Percentiles rank a stretch among this genome's conserved stretches.
phyloP scores from a whole-genome alignment of 1,140 invertebrate genomes.

The Platyscapa corneri region DNA sequence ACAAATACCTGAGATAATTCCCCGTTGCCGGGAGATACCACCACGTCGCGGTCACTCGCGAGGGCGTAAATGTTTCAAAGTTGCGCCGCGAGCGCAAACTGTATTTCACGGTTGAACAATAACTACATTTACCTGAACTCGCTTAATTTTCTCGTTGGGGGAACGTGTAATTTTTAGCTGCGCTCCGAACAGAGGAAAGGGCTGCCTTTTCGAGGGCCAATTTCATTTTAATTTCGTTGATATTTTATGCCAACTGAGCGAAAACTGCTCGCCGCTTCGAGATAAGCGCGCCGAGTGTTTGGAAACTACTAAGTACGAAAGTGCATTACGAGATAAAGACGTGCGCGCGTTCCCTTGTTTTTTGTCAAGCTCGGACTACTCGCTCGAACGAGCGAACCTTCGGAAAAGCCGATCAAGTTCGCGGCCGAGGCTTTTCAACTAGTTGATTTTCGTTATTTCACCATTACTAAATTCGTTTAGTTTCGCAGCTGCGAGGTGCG shows the following conservation, averaged over 20 bases:
- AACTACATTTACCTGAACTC: background rate
- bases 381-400: background rate
- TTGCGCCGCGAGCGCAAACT: background rate
- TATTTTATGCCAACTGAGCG: background rate
- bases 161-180: background rate
- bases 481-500: background rate
- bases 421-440: no score
- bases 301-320: background rate
- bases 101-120: constrained; percentile 6
- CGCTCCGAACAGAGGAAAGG: background rate
- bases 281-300: background rate
- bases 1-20: constrained; percentile 64
- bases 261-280: background rate
- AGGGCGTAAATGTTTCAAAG: constrained; percentile 49
- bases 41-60: background rate
- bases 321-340: background rate
- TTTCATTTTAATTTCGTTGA: background rate
- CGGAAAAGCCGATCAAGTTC: no score
- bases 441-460: background rate
- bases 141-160: background rate
- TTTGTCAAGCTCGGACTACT: no score
- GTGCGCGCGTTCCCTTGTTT: background rate
- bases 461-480: background rate
- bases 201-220: background rate
- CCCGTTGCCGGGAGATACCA: constrained; percentile 51